Conservation (phyloP, 2,797 vertebrate species). For the Bovichtus variegatus region DNA sequence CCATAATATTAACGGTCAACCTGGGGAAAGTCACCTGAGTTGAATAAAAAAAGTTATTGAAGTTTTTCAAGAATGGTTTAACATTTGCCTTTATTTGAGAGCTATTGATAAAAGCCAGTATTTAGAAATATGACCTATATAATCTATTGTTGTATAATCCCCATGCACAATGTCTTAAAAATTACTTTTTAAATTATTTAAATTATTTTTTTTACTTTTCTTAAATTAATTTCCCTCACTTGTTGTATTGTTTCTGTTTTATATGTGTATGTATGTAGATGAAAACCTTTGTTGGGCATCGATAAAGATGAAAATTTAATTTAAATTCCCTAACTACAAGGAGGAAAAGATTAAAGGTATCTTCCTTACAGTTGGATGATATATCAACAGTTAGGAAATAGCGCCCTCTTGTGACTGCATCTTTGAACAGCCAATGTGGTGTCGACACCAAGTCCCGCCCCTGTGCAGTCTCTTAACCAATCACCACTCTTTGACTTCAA, state of each 20-base stretch:
- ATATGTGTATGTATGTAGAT: not conserved
- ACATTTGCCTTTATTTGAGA: not conserved
- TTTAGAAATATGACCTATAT: not conserved
- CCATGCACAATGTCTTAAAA: not conserved
- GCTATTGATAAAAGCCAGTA: not conserved
- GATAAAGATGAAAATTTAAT: not conserved
- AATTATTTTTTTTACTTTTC: not conserved
- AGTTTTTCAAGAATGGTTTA: not conserved
- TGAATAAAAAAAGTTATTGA: too few species aligned
- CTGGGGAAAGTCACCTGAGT: not conserved
- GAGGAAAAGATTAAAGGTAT: not conserved
- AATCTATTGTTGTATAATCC: not conserved
- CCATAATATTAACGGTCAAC: not conserved
- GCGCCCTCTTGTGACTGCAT: constrained; percentile 18
- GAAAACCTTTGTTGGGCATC: not conserved
- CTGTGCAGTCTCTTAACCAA: constrained; percentile 43
- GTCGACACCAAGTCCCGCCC: constrained; percentile 34
- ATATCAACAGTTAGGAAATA: not conserved
- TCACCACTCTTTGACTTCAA: constrained; percentile 27
- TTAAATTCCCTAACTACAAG: not conserved
- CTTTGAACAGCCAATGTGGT: not conserved
- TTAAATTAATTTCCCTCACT: not conserved
- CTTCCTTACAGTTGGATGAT: not conserved
- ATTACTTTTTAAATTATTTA: fast-evolving
- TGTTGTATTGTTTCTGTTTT: not conserved